Conservation (phyloP, 2,888 invertebrate species). For the Acrocyrtus sp. region DNA sequence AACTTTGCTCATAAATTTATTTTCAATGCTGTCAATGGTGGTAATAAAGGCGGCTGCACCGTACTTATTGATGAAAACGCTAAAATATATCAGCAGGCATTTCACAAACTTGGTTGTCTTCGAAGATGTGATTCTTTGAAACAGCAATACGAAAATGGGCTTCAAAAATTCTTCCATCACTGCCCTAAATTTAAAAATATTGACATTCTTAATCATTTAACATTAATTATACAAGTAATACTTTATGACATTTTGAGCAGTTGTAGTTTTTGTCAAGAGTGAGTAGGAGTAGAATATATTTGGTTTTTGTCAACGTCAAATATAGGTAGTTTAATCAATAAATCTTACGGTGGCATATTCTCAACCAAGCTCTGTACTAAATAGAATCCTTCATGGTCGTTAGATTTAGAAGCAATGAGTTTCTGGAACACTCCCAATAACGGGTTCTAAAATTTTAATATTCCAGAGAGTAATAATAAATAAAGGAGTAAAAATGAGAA, state of each 20-base stretch:
- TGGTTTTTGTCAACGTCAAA: neutral
- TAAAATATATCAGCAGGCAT: conserved; percentile 90
- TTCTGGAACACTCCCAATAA: conserved; percentile 96
- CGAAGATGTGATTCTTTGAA: conserved; percentile 89
- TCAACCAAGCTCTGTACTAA: conserved; percentile 87
- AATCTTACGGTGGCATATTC: conserved; percentile 80
- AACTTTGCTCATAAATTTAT: conserved; percentile 95
- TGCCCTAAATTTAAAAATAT: conserved; percentile 70
- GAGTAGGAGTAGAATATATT: no score
- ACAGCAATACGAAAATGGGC: conserved; percentile 90
- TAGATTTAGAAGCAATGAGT: conserved; percentile 91
- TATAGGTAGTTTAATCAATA: conserved; percentile 25
- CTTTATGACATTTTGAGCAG: no score
- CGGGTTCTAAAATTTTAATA: conserved; percentile 66
- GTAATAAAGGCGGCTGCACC: conserved; percentile 80
- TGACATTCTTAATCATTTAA: no score
- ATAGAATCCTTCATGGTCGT: conserved; percentile 97
- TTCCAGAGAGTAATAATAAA: neutral
- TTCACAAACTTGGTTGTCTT: conserved; percentile 96
- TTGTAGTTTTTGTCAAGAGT: no score
- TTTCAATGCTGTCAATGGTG: conserved; percentile 86
- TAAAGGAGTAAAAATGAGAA: no score
- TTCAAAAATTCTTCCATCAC: conserved; percentile 81
- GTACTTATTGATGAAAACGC: conserved; percentile 83
- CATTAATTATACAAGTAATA: no score